Base-by-base conservation (phyloP, 2,888 invertebrate genomes). In the Daptonema setosum region DNA sequence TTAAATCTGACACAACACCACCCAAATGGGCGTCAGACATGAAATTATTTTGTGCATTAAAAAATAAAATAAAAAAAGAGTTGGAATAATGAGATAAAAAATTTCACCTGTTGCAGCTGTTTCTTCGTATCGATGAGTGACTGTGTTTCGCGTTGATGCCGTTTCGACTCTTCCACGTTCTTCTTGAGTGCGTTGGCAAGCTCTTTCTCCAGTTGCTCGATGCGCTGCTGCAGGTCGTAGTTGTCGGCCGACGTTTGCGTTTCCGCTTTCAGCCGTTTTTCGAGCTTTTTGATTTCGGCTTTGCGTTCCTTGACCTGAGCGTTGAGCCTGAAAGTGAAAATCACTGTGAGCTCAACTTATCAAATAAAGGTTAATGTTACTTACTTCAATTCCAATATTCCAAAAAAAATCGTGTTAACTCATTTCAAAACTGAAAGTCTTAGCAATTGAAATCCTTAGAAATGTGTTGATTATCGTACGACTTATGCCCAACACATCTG, bases 271-370 rank as follows among this genome's bases (percentile, higher is more conserved):
- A 58, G 50, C 29, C 58, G 57, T 57, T 64, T 68, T 52, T 67
- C 67, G 52, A 65, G 53, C 52, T 62, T 62, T 60, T 67, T 67
- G 29, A 65, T 56, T 54, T 65, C 58, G 30, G 54, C 54, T 56
- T 60, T 59, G 51, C 61, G 61, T 52, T 63, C 62, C 43, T 60
- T 59, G n/a, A 61, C n/a, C 26, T 62, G 62, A 24, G 56, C 55
- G 52, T 56, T 58, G 25, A 54, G 24, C 20, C 50, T 55, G 50
- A 25, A 54, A 5, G 14, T 8, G 45, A 54, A 14, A 17, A 54
- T 54, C 25, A n/a, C 8, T 11, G 35, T n/a, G n/a, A n/a, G n/a
- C n/a, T n/a, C n/a, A n/a, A n/a, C n/a, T n/a, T n/a, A n/a, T n/a
- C n/a, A n/a, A n/a, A n/a, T n/a, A n/a, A n/a, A n/a, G n/a, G n/a